A percentile compares a stretch with the other conserved stretches of the same genome.
These are phyloP conservation scores for Lateolabrax maculatus DNA, from an alignment of 2,797 vertebrate genomes.

Conservation along the genomic window DNA sequence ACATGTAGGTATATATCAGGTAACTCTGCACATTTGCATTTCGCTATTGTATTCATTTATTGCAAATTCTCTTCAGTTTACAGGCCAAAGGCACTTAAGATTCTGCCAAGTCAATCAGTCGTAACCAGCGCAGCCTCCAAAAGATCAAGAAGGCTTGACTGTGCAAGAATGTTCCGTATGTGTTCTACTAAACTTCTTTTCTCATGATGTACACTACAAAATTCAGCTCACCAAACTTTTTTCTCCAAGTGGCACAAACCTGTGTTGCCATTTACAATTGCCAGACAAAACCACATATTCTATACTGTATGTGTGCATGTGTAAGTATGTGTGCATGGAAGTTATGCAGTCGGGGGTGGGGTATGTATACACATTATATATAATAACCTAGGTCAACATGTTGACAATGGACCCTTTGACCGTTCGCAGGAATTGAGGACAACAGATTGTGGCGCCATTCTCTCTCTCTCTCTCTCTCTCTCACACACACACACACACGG, in stretches of 20 bases:
- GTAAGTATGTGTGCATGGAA: slow-evolving; percentile 4
- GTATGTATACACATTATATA: slow-evolving; percentile 14
- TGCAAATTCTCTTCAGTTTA: background rate
- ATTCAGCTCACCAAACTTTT: background rate
- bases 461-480: too few species aligned
- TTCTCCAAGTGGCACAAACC: background rate
- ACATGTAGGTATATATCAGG: background rate
- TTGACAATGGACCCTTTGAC: slow-evolving; percentile 55
- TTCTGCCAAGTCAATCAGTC: background rate
- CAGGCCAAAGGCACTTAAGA: background rate
- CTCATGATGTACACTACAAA: too few species aligned
- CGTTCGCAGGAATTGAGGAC: slow-evolving; percentile 38
- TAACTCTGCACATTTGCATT: background rate
- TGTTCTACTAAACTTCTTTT: background rate
- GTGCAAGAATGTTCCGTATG: background rate
- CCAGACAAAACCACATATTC: background rate
- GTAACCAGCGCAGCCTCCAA: background rate
- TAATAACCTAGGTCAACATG: slow-evolving; percentile 53
- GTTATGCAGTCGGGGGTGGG: slow-evolving; percentile 24
- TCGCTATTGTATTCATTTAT: background rate
- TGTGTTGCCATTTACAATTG: background rate
- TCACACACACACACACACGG: slow-evolving; percentile 12
- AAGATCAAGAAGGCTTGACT: background rate
- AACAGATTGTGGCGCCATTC: slow-evolving; percentile 43
- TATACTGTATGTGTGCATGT: background rate